A percentile compares a stretch with the other conserved stretches of the same genome.
These are phyloP conservation scores for Arizona elegans DNA, from an alignment of 2,113 vertebrate genomes.

Conservation along the genomic window DNA sequence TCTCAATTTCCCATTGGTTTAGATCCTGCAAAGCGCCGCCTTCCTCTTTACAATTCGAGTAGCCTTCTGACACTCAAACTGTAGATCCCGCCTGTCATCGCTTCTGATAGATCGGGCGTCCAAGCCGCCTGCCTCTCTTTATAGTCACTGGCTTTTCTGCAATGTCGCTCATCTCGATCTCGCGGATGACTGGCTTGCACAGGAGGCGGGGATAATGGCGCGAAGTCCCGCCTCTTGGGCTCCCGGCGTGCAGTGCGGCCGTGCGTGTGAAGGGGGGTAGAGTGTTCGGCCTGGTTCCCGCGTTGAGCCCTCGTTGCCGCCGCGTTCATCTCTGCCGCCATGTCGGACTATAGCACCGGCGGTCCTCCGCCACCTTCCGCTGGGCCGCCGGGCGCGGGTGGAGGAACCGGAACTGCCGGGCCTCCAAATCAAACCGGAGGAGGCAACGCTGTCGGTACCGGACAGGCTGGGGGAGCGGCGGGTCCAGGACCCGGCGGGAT, in stretches of 20 bases:
- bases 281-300: constrained; percentile 69
- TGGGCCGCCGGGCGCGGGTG: constrained; percentile 35
- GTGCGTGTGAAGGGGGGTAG: constrained; percentile 39
- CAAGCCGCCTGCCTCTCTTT: neutral
- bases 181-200: neutral
- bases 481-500: constrained; percentile 63
- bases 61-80: neutral
- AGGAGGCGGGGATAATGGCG: neutral
- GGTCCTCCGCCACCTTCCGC: constrained; percentile 32
- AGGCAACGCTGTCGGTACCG: constrained; percentile 59
- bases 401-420: constrained; percentile 64
- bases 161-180: constrained; percentile 30
- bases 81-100: rapidly evolving
- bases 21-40: neutral
- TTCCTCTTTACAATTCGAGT: neutral
- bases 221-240: constrained; percentile 19
- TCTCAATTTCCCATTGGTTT: neutral
- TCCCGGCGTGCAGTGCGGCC: constrained; percentile 68
- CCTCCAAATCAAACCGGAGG: constrained; percentile 57
- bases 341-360: constrained; percentile 64
- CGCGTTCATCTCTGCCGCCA: constrained; percentile 43
- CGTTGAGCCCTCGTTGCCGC: constrained; percentile 63
- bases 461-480: constrained; percentile 54
- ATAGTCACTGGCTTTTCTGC: neutral
- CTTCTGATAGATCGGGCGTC: neutral